These are phyloP conservation scores for Turnix velox DNA, from an alignment of 2,113 vertebrate genomes.

Conservation along the genomic window DNA sequence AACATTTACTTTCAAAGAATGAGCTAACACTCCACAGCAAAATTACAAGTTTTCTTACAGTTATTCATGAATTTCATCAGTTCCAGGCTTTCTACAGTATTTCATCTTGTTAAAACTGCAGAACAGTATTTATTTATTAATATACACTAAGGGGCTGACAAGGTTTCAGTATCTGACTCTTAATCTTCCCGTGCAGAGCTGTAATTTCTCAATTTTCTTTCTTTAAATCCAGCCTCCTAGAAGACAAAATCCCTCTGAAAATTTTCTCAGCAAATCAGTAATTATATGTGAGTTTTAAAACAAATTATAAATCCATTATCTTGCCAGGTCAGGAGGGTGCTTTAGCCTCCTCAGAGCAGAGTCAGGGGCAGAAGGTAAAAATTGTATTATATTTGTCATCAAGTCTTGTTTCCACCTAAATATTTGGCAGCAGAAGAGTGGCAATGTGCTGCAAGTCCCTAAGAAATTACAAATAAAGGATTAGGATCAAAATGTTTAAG, in stretches of 20 bases:
- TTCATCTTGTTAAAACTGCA: neutral
- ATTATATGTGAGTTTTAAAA: neutral
- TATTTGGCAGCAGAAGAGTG: neutral
- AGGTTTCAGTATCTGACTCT: neutral
- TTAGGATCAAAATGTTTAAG: neutral
- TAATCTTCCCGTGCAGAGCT: neutral
- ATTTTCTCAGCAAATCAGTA: neutral
- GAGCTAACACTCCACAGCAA: neutral
- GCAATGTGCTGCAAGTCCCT: accelerated
- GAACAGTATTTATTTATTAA: neutral
- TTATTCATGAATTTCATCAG: slow-evolving; percentile 15
- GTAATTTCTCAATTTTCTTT: neutral
- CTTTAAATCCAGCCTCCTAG: neutral
- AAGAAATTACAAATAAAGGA: neutral
- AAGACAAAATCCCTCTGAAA: neutral
- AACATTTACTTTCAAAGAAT: neutral
- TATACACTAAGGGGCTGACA: neutral
- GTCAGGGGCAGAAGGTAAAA: neutral
- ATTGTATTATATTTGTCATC: neutral
- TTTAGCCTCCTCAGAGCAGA: neutral
- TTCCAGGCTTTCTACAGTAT: neutral
- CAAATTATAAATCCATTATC: neutral
- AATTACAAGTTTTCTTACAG: neutral
- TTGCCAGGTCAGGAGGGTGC: neutral
- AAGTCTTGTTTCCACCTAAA: neutral